Base-by-base conservation (phyloP, 2,113 vertebrate genomes). In the Aspidoscelis tigris region DNA sequence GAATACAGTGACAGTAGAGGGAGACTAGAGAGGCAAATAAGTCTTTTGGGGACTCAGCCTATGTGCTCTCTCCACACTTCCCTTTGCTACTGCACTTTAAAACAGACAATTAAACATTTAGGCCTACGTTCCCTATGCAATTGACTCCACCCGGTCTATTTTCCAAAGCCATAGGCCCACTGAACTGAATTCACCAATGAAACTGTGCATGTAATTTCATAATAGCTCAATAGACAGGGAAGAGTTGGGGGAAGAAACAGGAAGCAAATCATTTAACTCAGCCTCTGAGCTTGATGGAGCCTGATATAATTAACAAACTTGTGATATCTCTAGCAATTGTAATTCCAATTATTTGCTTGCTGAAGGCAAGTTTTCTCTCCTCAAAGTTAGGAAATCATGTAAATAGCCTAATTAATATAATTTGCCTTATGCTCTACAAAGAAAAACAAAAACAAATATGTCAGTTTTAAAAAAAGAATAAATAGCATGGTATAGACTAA, bases 361-460 rank as follows among this genome's bases (percentile, higher is more conserved):
- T 96, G 82, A 95, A 95, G 95, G 96, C 95, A 96, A 95, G 82
- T 96, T 95, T 95, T 93, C 90, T 86, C 89, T 95, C 83, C 93
- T 96, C 88, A 91, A 94, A 95, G 93, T 95, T 94, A 93, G 94
- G 93, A 95, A 96, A 96, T 96, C 94, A 96, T 96, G 95, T 95
- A 96, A 96, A 96, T 96, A 96, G 94, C 89, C 95, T 96, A 96
- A 96, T 97, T 96, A 96, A 96, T 96, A 96, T 94, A 95, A 95
- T 96, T 94, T 95, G 93, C 95, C 94, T 93, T 95, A 94, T 96
- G 95, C 70, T 96, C 80, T 87, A 75, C 93, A 90, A 95, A 93
- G 93, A 94, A 95, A 82, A 96, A 95, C 94, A 95, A 96, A 96
- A 94, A 94, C 93, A 97, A 96, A 96, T 94, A 96, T 95, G 94